Conservation (phyloP, 2,797 vertebrate species). For the Coluber constrictor region DNA sequence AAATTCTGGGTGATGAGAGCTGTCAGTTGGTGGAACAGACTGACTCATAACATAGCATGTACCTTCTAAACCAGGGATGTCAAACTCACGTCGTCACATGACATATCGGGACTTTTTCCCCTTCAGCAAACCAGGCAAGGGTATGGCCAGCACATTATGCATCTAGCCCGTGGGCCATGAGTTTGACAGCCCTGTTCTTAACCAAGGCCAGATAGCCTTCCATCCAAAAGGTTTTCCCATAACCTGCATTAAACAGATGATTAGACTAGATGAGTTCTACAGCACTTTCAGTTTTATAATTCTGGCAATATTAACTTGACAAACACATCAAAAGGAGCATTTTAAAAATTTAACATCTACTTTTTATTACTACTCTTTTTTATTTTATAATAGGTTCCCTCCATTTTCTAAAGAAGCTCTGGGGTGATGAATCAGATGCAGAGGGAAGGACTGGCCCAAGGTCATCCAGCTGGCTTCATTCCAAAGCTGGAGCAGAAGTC, state of each 20-base stretch:
- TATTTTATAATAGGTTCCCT: neutral
- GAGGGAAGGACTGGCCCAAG: neutral
- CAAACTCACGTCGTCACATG: too few species aligned
- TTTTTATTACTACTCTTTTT: neutral
- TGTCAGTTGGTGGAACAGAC: neutral
- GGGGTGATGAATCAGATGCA: neutral
- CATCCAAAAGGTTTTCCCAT: neutral
- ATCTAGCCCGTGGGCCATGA: too few species aligned
- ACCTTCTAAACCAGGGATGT: neutral
- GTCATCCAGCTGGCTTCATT: neutral
- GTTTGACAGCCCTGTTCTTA: too few species aligned
- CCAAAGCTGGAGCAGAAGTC: neutral
- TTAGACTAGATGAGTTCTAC: neutral
- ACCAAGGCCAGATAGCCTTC: neutral
- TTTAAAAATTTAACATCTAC: neutral
- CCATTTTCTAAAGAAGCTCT: neutral
- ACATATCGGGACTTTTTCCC: too few species aligned
- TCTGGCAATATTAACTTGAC: neutral
- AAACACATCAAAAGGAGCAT: neutral
- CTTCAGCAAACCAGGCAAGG: too few species aligned
- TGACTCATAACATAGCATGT: neutral
- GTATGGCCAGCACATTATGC: too few species aligned
- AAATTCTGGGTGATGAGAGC: neutral
- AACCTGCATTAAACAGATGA: neutral
- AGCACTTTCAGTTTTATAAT: neutral